These are phyloP conservation scores for Burhinus oedicnemus DNA, from an alignment of 2,113 vertebrate species.

Conservation along the genomic window DNA sequence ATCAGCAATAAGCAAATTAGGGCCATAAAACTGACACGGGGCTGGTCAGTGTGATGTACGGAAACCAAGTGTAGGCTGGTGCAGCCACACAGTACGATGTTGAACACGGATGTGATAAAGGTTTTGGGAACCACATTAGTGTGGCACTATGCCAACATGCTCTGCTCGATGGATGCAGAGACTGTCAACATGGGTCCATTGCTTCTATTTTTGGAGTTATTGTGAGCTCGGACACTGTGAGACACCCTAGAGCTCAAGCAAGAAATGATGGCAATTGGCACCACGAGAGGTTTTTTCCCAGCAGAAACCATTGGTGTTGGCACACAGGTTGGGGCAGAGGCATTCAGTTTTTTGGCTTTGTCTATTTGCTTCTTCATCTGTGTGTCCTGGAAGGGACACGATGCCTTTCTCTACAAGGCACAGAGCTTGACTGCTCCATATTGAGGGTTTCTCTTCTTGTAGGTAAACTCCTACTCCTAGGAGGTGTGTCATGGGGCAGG, in stretches of 20 bases:
- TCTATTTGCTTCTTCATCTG: background rate
- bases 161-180: background rate
- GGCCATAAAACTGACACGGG: background rate
- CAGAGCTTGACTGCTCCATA: background rate
- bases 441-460: background rate
- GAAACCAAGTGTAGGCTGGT: background rate
- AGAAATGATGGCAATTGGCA: background rate
- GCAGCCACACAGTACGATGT: background rate
- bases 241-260: background rate
- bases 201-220: background rate
- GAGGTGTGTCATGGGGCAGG: background rate
- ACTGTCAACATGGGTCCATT: background rate
- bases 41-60: background rate
- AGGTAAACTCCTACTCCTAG: background rate
- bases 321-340: rapidly evolving
- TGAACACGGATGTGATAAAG: background rate
- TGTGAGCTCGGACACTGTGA: background rate
- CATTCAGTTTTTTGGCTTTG: background rate
- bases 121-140: background rate
- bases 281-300: background rate
- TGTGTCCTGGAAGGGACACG: background rate
- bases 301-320: background rate
- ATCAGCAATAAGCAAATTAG: background rate
- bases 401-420: background rate
- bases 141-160: background rate